Evolutionary conservation across 1,140 invertebrate genomes (phyloP).

Genomic region (Cheumatopsyche charites): DNA sequence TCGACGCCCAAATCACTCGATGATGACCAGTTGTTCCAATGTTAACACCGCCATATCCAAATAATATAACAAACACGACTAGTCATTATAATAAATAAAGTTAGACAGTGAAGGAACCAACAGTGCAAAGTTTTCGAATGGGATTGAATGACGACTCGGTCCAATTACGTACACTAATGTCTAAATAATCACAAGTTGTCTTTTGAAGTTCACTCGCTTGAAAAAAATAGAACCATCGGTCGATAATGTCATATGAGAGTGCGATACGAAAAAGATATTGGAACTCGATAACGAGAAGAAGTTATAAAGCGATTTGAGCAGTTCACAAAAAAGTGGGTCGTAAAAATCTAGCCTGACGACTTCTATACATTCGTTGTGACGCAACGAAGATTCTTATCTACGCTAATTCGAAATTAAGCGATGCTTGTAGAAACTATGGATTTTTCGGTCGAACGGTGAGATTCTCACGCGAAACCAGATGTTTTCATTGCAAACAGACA

Average conservation of each 20-base stretch:
- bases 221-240: background rate
- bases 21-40: background rate
- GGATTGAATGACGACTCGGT: background rate
- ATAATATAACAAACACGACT: slow-evolving; percentile 1
- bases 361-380: slow-evolving; percentile 1
- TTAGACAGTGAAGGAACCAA: background rate
- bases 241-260: background rate
- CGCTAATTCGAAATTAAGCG: background rate
- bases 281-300: background rate
- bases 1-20: background rate
- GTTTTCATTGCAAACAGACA: slow-evolving; percentile 12
- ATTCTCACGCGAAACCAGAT: slow-evolving; percentile 2
- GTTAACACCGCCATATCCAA: background rate
- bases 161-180: slow-evolving; percentile 10
- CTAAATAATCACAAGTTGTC: background rate
- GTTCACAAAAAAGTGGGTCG: background rate
- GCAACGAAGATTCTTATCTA: background rate
- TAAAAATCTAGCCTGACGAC: slow-evolving; percentile 8
- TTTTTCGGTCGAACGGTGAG: background rate
- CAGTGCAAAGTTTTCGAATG: background rate
- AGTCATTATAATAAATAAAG: slow-evolving; percentile 19
- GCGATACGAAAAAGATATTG: background rate
- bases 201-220: background rate
- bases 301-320: slow-evolving; percentile 10
- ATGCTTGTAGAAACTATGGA: background rate